phyloP scores from a whole-genome alignment of 2,888 invertebrate genomes.

The Allophyes oxyacanthae region DNA sequence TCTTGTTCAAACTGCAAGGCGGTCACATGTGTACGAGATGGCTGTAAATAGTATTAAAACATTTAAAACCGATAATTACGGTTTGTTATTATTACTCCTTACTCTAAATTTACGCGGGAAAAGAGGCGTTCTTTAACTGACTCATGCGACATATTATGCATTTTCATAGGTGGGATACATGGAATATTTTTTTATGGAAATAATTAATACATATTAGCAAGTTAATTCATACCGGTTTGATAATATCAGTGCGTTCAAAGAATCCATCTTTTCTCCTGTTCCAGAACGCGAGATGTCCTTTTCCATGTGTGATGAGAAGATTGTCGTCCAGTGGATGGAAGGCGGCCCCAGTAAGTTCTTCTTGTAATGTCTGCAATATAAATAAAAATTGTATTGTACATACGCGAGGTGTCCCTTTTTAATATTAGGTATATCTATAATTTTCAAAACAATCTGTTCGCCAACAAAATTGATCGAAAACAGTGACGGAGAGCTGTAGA shows the following conservation, averaged over 20 bases:
- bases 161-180: too few species aligned
- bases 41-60: constrained; percentile 82
- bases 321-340: constrained; percentile 98
- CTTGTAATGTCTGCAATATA: constrained; percentile 93
- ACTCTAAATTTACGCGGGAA: constrained; percentile 38
- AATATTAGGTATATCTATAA: too few species aligned
- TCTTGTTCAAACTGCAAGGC: constrained; percentile 97
- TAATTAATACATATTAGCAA: too few species aligned
- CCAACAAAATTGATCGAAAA: too few species aligned
- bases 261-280: constrained; percentile 97
- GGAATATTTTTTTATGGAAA: too few species aligned
- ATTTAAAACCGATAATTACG: constrained; percentile 11
- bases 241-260: constrained; percentile 96
- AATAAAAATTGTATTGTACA: not conserved
- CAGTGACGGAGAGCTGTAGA: too few species aligned
- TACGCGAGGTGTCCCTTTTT: too few species aligned
- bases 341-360: constrained; percentile 95
- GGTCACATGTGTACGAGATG: constrained; percentile 95
- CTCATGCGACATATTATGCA: constrained; percentile 23
- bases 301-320: constrained; percentile 96
- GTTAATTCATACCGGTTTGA: constrained; percentile 91
- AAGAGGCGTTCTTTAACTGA: constrained; percentile 34
- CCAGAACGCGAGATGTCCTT: constrained; percentile 97
- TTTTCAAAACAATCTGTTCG: too few species aligned
- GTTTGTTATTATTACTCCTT: constrained; percentile 16